Base-by-base conservation (phyloP, 2,113 vertebrate species). In the Ursus arctos region DNA sequence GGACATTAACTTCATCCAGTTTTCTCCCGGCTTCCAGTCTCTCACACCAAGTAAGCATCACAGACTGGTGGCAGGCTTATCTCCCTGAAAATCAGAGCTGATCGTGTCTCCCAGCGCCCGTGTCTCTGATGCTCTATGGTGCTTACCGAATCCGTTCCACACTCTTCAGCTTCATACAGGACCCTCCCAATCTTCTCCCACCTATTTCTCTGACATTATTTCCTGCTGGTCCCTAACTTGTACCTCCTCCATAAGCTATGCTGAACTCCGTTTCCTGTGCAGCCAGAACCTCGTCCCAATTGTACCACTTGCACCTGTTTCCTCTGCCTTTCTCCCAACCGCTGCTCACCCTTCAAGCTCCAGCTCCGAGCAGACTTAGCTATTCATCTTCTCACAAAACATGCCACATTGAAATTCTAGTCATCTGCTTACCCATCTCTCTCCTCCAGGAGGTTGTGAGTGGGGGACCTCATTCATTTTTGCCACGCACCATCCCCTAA, bases 341-440 rank as follows among this genome's bases (percentile, higher is more conserved):
- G 6, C 53, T 57, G 16, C n/a, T 80, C 49, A 43, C 26, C 13
- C 65, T 86, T 92, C 51, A 80, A 94, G 49, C 67, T 72, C 47
- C 12, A 61, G 40, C 57, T 69, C 31, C 47, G 94, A 57, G 12
- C 8, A 53, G 24, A 91, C 8, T 40, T 92, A 89, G 59, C 74
- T 94, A 74, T 87, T 92, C 19, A 71, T 76, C 55, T 79, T 89
- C 28, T 94, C 59, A 94, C 18, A 72, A 82, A 77, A 55, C 24
- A 51, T 63, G 31, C 55, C 72, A 28, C n/a, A 43, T 47, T 40
- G 26, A 89, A 79, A 89, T 71, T 18, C 11, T 80, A 15, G 28
- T 74, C 13, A 55, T 84, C 47, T 65, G 4, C 55, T 51, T 90
- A 4, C 28, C 13, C 18, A 9, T 81, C 2, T 84, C 0, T 96